phyloP scores from a whole-genome alignment of 2,797 vertebrate species.

The Hypotaenidia okinawae region DNA sequence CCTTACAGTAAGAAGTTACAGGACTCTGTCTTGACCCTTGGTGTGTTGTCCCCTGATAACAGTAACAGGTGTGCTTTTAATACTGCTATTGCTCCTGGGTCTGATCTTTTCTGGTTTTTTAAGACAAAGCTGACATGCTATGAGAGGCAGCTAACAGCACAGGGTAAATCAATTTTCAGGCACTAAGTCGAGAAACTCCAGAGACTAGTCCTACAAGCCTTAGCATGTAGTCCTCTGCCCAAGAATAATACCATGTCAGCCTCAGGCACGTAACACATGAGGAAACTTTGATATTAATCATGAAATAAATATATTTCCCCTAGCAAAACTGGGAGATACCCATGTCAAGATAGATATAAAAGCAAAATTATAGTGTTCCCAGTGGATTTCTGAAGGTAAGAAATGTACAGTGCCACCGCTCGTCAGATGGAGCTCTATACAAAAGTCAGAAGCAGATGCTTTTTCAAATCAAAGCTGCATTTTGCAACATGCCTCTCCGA shows the following conservation, averaged over 20 bases:
- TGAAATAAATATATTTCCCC: not conserved
- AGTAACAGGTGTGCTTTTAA: not conserved
- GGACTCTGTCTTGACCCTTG: not conserved
- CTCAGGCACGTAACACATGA: not conserved
- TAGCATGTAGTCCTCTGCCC: not conserved
- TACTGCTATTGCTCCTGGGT: not conserved
- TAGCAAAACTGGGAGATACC: not conserved
- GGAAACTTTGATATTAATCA: not conserved
- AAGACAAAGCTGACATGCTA: not conserved
- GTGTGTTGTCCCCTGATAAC: not conserved
- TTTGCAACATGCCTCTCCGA: not conserved
- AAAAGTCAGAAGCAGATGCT: not conserved
- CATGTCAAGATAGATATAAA: not conserved
- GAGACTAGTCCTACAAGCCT: not conserved
- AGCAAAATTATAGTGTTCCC: not conserved
- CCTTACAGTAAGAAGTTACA: not conserved
- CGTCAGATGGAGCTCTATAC: not conserved
- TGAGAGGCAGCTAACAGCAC: not conserved
- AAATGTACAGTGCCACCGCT: not conserved
- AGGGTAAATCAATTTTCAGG: not conserved
- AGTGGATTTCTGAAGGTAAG: not conserved
- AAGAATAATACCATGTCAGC: not conserved
- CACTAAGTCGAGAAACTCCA: not conserved
- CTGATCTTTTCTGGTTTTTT: not conserved
- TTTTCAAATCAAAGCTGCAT: not conserved